A percentile compares a stretch with the other conserved stretches of the same genome.
Evolutionary conservation across 2,888 invertebrate genomes (phyloP).

Genomic region (Pheosia gnoma): DNA sequence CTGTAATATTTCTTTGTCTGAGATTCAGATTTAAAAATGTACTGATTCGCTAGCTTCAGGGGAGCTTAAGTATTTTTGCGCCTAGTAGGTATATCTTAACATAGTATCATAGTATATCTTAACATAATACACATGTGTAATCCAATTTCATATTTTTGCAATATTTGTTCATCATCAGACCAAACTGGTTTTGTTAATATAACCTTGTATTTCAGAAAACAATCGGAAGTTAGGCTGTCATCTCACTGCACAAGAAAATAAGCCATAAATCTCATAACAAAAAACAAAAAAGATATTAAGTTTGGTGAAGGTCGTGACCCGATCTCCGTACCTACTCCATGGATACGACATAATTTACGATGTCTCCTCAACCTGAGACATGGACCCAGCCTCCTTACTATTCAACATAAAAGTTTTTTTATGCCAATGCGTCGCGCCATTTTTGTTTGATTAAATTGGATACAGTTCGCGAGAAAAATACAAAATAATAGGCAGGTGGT

Average conservation of each 20-base stretch:
- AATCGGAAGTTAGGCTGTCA: conserved; percentile 1
- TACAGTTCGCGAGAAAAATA: conserved; percentile 20
- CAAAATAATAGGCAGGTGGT: conserved; percentile 17
- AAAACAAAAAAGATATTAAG: conserved; percentile 21
- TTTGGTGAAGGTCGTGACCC: conserved; percentile 35
- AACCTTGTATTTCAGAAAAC: too few species aligned
- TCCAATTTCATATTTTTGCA: too few species aligned
- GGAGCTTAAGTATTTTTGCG: too few species aligned
- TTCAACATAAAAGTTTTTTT: conserved; percentile 57
- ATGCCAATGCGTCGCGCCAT: conserved; percentile 26
- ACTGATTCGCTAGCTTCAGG: too few species aligned
- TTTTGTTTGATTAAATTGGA: conserved; percentile 38
- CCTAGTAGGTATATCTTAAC: too few species aligned
- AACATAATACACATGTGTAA: too few species aligned
- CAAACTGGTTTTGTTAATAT: too few species aligned
- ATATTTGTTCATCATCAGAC: too few species aligned
- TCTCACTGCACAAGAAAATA: conserved; percentile 15
- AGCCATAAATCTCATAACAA: conserved; percentile 27
- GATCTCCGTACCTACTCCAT: conserved; percentile 40
- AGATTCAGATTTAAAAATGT: too few species aligned
- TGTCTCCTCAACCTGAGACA: conserved; percentile 41
- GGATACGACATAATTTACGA: conserved; percentile 55
- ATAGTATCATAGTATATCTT: too few species aligned
- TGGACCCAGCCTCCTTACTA: conserved; percentile 47
- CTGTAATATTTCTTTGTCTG: too few species aligned